phyloP scores from a whole-genome alignment of 2,888 invertebrate species.

The Sarcophaga caerulescens region DNA sequence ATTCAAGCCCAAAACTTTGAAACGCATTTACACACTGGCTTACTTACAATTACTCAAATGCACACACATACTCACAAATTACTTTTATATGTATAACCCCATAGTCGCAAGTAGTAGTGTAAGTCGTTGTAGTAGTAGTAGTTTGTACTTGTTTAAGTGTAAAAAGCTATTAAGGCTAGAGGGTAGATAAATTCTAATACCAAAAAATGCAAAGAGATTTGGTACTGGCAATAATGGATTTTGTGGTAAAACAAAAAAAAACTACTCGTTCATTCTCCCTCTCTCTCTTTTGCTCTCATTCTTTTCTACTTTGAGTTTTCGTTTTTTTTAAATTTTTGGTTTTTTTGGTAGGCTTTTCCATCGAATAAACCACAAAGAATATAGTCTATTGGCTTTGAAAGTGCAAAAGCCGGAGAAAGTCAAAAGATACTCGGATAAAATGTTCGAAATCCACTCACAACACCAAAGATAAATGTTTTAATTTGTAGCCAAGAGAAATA shows the following conservation, averaged over 20 bases:
- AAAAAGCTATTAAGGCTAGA: constrained; percentile 46
- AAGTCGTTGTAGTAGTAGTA: background rate
- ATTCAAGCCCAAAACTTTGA: constrained; percentile 30
- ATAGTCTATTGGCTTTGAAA: constrained; percentile 2
- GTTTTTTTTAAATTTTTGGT: background rate
- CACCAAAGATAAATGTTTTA: constrained; percentile 51
- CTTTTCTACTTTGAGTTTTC: background rate
- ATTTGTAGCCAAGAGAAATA: constrained; percentile 42
- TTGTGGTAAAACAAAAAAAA: constrained; percentile 43
- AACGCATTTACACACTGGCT: background rate
- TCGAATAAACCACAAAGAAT: background rate
- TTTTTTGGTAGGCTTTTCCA: constrained; percentile 9
- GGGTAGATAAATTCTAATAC: constrained; percentile 59
- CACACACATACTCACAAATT: background rate
- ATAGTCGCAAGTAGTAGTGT: background rate
- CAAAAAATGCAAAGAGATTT: constrained; percentile 58
- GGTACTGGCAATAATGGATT: constrained; percentile 63
- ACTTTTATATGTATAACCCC: background rate
- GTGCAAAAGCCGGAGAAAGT: background rate
- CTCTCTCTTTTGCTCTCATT: background rate
- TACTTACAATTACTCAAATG: background rate
- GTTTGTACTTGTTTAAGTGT: constrained; percentile 5
- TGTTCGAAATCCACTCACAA: constrained; percentile 5
- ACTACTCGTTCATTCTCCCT: background rate
- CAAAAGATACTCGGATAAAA: background rate